These are phyloP conservation scores for Megaptera novaeangliae DNA, from an alignment of 2,113 vertebrate genomes.

Conservation along the genomic window DNA sequence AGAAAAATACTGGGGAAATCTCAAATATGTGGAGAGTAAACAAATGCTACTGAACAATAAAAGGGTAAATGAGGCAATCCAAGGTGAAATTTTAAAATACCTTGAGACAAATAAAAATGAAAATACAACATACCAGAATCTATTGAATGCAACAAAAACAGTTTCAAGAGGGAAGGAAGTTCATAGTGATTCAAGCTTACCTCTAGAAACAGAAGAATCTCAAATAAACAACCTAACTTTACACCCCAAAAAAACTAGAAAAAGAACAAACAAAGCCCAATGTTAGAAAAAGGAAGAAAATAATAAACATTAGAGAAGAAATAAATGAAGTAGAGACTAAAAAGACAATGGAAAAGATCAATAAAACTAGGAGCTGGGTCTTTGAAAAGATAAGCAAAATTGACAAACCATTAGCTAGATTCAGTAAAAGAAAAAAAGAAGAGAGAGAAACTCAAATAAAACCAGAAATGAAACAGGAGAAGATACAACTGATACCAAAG, in stretches of 20 bases:
- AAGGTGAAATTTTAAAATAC: background rate
- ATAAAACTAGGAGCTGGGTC: background rate
- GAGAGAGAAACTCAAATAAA: fast-evolving
- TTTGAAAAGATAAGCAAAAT: background rate
- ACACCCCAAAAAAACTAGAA: background rate
- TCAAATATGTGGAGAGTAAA: background rate
- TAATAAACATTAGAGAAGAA: background rate
- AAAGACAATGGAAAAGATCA: background rate
- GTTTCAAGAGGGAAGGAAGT: background rate
- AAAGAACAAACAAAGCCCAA: background rate
- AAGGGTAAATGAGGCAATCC: background rate
- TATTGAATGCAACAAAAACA: background rate
- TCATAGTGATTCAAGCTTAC: background rate
- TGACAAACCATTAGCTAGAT: background rate
- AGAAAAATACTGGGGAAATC: background rate
- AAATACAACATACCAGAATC: background rate
- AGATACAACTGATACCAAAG: background rate
- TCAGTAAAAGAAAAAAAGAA: background rate
- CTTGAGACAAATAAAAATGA: background rate
- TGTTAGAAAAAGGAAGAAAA: background rate
- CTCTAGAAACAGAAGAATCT: background rate
- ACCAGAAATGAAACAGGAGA: background rate
- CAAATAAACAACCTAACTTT: background rate
- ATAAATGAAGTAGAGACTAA: background rate
- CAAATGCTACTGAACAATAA: background rate